A percentile compares a stretch with the other conserved stretches of the same genome.
Evolutionary conservation across 2,888 invertebrate species (phyloP).

Genomic region (Drosophila colorata): DNA sequence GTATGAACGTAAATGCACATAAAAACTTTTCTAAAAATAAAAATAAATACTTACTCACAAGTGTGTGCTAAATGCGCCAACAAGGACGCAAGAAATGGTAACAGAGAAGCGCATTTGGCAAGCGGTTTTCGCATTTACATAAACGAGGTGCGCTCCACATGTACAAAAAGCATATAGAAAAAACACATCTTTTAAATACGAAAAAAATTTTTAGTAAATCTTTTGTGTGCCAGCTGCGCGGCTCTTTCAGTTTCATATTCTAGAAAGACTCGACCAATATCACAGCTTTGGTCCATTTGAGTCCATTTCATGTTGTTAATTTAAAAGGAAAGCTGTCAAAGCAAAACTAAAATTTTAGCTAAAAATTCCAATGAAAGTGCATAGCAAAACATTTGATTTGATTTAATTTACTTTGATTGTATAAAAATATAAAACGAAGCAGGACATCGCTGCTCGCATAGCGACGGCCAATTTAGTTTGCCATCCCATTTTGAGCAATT

Average conservation of each 20-base stretch:
- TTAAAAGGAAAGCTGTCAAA: slow-evolving; percentile 33
- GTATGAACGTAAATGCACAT: slow-evolving; percentile 9
- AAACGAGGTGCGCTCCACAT: background rate
- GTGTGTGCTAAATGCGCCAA: slow-evolving; percentile 56
- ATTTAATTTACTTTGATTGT: slow-evolving; percentile 68
- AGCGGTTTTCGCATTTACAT: background rate
- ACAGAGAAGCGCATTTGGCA: slow-evolving; percentile 31
- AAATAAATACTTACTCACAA: slow-evolving; percentile 38
- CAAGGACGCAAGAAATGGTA: slow-evolving; percentile 45
- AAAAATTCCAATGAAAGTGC: slow-evolving; percentile 29
- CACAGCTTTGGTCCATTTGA: background rate
- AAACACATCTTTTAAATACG: no score
- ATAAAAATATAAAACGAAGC: slow-evolving; percentile 66
- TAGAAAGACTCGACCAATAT: background rate
- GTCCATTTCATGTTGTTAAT: slow-evolving; percentile 16
- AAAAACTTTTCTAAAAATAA: slow-evolving; percentile 28
- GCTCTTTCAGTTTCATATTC: no score
- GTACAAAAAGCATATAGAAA: background rate
- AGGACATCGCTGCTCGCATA: slow-evolving; percentile 24
- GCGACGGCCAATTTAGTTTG: slow-evolving; percentile 59
- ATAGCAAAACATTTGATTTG: slow-evolving; percentile 43
- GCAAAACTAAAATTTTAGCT: slow-evolving; percentile 28
- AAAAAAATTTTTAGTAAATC: no score
- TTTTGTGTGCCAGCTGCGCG: no score
- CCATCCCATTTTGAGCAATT: slow-evolving; percentile 65